Evolutionary conservation across 2,888 invertebrate genomes (phyloP), one percentile per base, ranked within the genome.

Genomic region (Helleia helle): DNA sequence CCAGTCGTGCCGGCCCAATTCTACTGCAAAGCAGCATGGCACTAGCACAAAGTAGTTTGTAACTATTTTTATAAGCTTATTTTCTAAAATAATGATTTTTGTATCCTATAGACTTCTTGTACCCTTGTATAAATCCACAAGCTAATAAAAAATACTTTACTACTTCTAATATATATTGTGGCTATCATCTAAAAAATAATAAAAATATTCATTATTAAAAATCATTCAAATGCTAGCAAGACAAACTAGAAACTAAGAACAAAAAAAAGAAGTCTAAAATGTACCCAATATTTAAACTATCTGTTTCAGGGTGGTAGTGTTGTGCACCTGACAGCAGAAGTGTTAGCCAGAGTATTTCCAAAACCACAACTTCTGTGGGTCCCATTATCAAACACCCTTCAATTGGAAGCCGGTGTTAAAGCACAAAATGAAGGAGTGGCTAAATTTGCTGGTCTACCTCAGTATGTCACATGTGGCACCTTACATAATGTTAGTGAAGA

Each of bases 321-420:
- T 36, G 94, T 95, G 0, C 92, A 95, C 70, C 71, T 97, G 13
- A 93, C 92, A 0, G 87, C 89, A 48, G 94, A 94, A 73, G 91
- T 93, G 0, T 86, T 93, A 38, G 79, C 89, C 50, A 86, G 88
- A 65, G 77, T 93, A 4, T 89, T 88, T 30, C 58, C 72, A 12
- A 87, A 86, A 5, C 85, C 87, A 1, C 88, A 89, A 44, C 69
- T 93, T 1, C 67, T 95, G 12, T 91, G 93, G 66, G 85, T 94
- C 44, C 91, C 94, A 0, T 61, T 96, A 17, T 88, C 90, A 8
- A 90, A 89, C 44, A 90, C 91, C 30, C 71, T 89, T 24, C 87
- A 88, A 30, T 88, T 92, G 74, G 77, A 87, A 52, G 88, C 90
- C 34, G 89, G 90, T 2, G 64, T 94, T 15, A 86, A 85, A 52